Percentiles rank a stretch among this genome's conserved stretches.
Evolutionary conservation across 2,113 vertebrate genomes (phyloP).

Genomic region (Megaceryle maxima): DNA sequence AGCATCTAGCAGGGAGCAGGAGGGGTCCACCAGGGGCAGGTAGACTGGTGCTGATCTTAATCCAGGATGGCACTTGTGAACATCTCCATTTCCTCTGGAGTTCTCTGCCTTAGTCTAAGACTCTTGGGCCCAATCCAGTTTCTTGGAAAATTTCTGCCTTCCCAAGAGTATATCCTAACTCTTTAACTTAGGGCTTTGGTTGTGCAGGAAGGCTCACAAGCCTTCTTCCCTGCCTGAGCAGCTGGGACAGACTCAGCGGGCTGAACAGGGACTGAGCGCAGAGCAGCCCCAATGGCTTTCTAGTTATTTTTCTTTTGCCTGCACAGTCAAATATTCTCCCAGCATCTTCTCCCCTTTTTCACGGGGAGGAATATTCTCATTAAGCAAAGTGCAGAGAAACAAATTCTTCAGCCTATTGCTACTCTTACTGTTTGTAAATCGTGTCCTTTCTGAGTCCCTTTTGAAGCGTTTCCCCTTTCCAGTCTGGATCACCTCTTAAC

Average conservation of each 20-base stretch:
- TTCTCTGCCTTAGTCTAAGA: background rate
- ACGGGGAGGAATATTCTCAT: background rate
- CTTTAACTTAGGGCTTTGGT: background rate
- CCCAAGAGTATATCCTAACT: background rate
- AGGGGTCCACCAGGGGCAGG: background rate
- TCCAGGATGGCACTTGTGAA: background rate
- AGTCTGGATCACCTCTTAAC: background rate
- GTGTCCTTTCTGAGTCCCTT: background rate
- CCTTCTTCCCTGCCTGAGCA: background rate
- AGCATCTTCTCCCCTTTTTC: background rate
- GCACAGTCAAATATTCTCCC: background rate
- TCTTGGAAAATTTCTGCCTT: background rate
- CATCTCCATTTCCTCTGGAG: fast-evolving
- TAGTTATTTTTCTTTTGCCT: background rate
- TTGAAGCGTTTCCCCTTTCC: background rate
- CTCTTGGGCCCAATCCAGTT: background rate
- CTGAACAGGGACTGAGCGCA: background rate
- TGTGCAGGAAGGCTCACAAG: fast-evolving
- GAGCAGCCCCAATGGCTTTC: background rate
- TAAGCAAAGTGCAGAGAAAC: background rate
- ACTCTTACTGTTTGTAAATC: background rate
- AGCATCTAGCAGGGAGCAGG: background rate
- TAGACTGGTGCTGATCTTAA: background rate
- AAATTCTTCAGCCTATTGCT: background rate
- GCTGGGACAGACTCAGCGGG: background rate